A percentile compares a stretch with the other conserved stretches of the same genome.
Evolutionary conservation across 2,797 vertebrate species (phyloP).

Genomic region (Balearica regulorum): DNA sequence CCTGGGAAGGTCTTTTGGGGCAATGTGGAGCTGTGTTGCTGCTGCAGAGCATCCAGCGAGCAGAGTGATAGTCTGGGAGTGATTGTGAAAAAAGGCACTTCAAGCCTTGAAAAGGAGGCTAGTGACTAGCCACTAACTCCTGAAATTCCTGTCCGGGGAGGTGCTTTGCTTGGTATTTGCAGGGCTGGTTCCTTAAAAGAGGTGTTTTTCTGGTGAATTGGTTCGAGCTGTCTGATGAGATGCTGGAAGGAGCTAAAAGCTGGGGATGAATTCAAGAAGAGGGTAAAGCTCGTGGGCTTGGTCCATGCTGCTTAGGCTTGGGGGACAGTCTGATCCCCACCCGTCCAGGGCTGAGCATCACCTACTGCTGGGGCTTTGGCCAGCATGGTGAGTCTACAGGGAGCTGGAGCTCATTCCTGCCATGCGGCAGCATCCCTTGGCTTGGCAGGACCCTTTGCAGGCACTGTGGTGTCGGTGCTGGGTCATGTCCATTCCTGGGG

Average conservation of each 20-base stretch:
- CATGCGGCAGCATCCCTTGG: rapidly evolving
- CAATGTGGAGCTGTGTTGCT: rapidly evolving
- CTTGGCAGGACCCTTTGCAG: neutral
- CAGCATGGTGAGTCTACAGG: neutral
- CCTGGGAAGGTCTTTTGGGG: neutral
- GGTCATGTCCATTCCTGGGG: neutral
- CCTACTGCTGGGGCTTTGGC: neutral
- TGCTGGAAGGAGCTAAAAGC: neutral
- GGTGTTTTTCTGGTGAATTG: neutral
- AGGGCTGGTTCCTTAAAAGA: neutral
- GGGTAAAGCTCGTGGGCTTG: rapidly evolving
- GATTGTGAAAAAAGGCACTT: neutral
- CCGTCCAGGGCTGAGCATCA: rapidly evolving
- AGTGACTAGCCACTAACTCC: neutral
- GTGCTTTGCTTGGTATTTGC: neutral
- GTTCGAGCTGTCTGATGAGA: neutral
- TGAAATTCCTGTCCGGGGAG: constrained; percentile 6
- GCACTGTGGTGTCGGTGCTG: rapidly evolving
- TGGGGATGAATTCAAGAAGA: neutral
- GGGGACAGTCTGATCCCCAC: neutral
- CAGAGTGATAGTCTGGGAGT: neutral
- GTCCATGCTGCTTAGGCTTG: neutral
- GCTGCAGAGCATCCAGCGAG: neutral
- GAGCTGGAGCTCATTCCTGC: neutral
- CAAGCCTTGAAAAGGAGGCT: neutral